Evolutionary conservation across 2,113 vertebrate species (phyloP), one percentile per base, ranked within the genome.

Genomic region (Oryzias woworae): DNA sequence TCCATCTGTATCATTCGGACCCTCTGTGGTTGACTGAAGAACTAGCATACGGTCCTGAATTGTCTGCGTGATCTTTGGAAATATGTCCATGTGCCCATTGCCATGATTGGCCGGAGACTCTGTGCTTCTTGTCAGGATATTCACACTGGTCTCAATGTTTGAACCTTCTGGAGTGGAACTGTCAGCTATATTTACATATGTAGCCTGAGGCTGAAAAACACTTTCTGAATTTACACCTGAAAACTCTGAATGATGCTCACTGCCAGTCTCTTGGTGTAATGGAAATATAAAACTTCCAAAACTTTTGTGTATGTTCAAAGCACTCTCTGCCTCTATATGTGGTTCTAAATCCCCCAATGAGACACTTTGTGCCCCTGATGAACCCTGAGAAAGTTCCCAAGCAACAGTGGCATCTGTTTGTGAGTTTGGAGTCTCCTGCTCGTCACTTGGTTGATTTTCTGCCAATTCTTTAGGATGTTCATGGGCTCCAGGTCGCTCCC

Each of bases 401-500:
- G 74, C 61, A 47, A 75, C 59, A 61, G 82, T 77, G 63, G 84
- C 44, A 17, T 17, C 71, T 42, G 73, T 31, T 2, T 36, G 69
- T 68, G 74, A 71, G 42, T 45, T 51, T 46, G 20, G 23, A 14
- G 77, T 83, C 7, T 63, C 80, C 62, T 70, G 68, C 55, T 78
- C 59, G 7, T 2, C 22, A 42, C 62, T 61, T 41, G 2, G 28
- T 15, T 80, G 82, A 49, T 58, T 69, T 22, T 77, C 76, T 65
- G 85, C 87, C 61, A 83, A 81, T 14, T 55, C 49, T 46, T 72
- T 47, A 49, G 63, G 62, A 54, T 84, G 71, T 66, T 83, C 71
- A 50, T 72, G 85, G 71, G 87, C 83, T 62, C 78, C 71, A 6
- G 86, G 74, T 63, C 7, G 63, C 73, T 90, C 86, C 73, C 71